These are phyloP conservation scores for Zosterops hypoxanthus DNA, from an alignment of 2,113 vertebrate genomes.

Conservation along the genomic window DNA sequence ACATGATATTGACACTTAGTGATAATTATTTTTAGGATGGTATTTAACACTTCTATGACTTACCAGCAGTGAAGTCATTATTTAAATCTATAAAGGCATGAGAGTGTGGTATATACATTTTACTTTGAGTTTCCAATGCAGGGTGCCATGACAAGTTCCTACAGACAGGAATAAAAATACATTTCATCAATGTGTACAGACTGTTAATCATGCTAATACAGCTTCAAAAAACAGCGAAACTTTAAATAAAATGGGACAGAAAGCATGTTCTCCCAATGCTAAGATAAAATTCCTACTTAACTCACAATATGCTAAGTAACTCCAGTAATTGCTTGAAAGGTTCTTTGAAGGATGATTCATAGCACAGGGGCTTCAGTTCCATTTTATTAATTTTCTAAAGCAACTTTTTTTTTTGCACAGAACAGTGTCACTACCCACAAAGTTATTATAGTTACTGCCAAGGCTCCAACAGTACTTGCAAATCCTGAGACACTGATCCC, in stretches of 20 bases:
- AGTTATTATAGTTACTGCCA: neutral
- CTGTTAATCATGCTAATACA: neutral
- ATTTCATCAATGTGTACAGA: neutral
- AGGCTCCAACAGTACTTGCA: neutral
- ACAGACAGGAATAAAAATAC: neutral
- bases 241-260: neutral
- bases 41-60: constrained; percentile 55
- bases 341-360: neutral
- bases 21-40: neutral
- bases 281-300: neutral
- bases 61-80: constrained; percentile 94
- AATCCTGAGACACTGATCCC: neutral
- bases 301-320: neutral
- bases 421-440: neutral
- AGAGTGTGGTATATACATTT: constrained; percentile 87
- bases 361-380: neutral
- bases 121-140: constrained; percentile 65
- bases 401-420: neutral
- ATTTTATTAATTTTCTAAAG: neutral
- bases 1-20: neutral
- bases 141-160: constrained; percentile 80
- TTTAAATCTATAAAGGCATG: constrained; percentile 95
- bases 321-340: neutral
- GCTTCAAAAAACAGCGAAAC: neutral
- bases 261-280: neutral